These are phyloP conservation scores for Orthosia gothica DNA, from an alignment of 2,888 invertebrate genomes.

Conservation along the genomic window DNA sequence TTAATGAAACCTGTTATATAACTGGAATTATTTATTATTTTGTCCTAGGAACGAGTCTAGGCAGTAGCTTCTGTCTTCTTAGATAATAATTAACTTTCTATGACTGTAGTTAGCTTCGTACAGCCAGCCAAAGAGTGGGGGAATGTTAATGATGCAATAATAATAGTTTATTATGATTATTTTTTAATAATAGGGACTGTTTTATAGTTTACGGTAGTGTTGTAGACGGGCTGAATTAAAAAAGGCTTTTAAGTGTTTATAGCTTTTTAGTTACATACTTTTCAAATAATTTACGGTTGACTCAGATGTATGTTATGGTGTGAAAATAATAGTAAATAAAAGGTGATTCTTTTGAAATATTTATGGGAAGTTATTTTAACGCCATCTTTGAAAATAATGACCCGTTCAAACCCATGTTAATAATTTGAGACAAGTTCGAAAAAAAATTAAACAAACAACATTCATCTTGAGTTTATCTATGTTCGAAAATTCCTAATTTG, in stretches of 20 bases:
- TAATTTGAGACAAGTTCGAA: constrained; percentile 19
- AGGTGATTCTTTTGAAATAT: background rate
- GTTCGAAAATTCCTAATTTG: constrained; percentile 64
- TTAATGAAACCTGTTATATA: constrained; percentile 91
- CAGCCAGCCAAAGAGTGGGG: constrained; percentile 39
- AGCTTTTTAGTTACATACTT: background rate
- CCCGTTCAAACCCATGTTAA: constrained; percentile 21
- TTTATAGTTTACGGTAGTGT: constrained; percentile 27
- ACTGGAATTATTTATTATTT: constrained; percentile 91
- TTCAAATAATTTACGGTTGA: constrained; percentile 1
- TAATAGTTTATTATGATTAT: constrained; percentile 54
- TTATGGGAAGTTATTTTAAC: constrained; percentile 4
- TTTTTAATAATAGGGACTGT: constrained; percentile 51
- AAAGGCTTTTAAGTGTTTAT: constrained; percentile 2
- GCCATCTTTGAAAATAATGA: constrained; percentile 21
- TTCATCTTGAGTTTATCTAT: constrained; percentile 58
- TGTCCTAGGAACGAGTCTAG: constrained; percentile 83
- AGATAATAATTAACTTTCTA: constrained; percentile 87
- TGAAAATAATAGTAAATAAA: background rate
- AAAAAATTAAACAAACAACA: constrained; percentile 33
- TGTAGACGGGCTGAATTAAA: background rate
- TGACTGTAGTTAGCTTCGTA: constrained; percentile 69
- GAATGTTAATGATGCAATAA: constrained; percentile 59
- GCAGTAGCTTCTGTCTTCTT: constrained; percentile 87
- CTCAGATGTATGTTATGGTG: background rate